A percentile compares a stretch with the other conserved stretches of the same genome.
phyloP scores from a whole-genome alignment of 2,888 invertebrate genomes.

The Lithosia quadra region DNA sequence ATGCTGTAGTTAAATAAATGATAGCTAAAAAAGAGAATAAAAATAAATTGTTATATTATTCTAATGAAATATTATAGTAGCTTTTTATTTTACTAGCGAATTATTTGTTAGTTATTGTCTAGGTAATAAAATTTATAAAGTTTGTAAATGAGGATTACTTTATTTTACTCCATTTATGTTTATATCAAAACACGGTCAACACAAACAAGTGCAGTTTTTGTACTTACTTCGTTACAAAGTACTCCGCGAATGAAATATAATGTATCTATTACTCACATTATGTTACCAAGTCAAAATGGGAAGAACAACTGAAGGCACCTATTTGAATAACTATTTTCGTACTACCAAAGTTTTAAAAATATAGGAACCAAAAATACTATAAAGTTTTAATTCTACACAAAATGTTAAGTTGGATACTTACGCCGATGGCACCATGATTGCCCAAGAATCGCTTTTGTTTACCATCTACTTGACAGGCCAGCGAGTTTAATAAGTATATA shows the following conservation, averaged over 20 bases:
- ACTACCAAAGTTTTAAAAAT: neutral
- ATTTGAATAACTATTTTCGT: neutral
- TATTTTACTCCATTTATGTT: too few species aligned
- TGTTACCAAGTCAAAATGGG: neutral
- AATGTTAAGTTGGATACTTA: constrained; percentile 69
- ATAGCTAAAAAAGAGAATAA: neutral
- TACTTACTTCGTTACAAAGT: too few species aligned
- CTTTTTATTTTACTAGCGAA: too few species aligned
- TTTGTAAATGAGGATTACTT: too few species aligned
- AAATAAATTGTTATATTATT: neutral
- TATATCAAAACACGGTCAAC: too few species aligned
- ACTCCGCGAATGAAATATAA: too few species aligned
- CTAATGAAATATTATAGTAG: too few species aligned
- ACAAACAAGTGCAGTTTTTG: too few species aligned
- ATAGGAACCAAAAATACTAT: neutral
- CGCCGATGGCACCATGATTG: constrained; percentile 94
- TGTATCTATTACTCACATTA: too few species aligned
- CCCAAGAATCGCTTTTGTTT: constrained; percentile 96
- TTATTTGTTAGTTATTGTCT: too few species aligned
- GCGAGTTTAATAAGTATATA: constrained; percentile 96
- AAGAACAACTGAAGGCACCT: neutral
- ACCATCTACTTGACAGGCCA: constrained; percentile 98
- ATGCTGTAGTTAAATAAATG: neutral
- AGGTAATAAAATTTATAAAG: too few species aligned
- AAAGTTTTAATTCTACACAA: neutral